Base-by-base conservation (phyloP, 1,140 invertebrate genomes). In the Bombus pascuorum region DNA sequence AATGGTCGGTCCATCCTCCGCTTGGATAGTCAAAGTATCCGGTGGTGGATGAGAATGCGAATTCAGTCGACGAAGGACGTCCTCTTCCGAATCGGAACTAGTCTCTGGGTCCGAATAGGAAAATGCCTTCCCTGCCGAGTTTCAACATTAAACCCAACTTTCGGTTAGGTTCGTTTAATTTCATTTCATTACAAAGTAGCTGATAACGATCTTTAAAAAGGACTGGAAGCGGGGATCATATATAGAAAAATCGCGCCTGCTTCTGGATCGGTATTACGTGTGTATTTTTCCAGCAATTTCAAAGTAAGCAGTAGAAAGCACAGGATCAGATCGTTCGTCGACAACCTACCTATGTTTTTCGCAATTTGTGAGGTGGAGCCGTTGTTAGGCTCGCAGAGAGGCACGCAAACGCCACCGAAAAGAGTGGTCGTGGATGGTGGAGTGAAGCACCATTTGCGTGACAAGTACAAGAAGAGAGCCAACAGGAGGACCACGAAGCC, bases 381-480 rank as follows among this genome's bases (percentile, higher is more conserved):
- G 88, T 94, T 93, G 88, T 89, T 94, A 79, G 94, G 92, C 73
- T 95, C 94, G 90, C 94, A 93, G 90, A 95, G 91, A 75, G 95
- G 94, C 83, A 95, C 95, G 91, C 94, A 95, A 81, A 95, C 94
- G 86, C 94, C 94, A 82, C 95, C 94, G 84, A 95, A 95, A 70
- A 95, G 93, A 34, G 93, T 91, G 73, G 93, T 89, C 8, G 93
- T 89, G 47, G 94, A 87, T 90, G 94, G 89, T 13, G 92, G 88
- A 44, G 94, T 96, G 94, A 97, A 97, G 92, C 97, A 97, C 95
- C 97, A 96, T 93, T 97, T 97, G 90, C 97, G 97, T 93, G 97
- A 97, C 76, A 98, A 95, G 94, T 98, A 98, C 74, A 98, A 95
- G 89, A 97, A 97, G 88, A 98, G 96, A n/a, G 98, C 96, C 85